phyloP scores from a whole-genome alignment of 2,888 invertebrate genomes.

The Gortyna flavago region DNA sequence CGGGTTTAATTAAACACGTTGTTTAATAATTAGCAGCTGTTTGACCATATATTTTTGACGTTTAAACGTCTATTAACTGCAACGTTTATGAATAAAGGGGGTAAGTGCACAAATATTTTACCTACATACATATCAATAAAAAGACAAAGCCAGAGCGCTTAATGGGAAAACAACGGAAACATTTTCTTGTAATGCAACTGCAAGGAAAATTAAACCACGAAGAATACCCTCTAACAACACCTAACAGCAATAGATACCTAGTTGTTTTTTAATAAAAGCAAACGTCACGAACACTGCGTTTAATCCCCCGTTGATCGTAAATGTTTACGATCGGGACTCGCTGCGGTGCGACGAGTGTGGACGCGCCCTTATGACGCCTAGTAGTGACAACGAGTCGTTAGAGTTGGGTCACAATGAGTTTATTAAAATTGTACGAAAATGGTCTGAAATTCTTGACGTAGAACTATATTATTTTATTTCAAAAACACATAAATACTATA shows the following conservation, averaged over 20 bases:
- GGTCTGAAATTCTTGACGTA: not conserved
- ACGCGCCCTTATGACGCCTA: constrained; percentile 87
- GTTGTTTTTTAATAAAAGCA: constrained; percentile 86
- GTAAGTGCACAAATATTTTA: not conserved
- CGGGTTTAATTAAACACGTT: too few relatives aligned
- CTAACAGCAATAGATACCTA: constrained; percentile 65
- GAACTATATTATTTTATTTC: not conserved
- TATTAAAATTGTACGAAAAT: not conserved
- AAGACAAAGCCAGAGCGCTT: not conserved
- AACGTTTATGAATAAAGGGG: not conserved
- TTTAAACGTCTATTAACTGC: too few relatives aligned
- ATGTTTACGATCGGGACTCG: constrained; percentile 87
- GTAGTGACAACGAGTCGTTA: constrained; percentile 78
- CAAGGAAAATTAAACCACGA: constrained; percentile 41
- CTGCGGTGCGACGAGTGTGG: constrained; percentile 76
- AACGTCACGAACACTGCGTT: constrained; percentile 78
- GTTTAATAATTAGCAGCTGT: too few relatives aligned
- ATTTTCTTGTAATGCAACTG: constrained; percentile 14
- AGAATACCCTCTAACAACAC: constrained; percentile 47
- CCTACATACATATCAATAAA: not conserved
- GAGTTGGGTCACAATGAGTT: constrained; percentile 67
- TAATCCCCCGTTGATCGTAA: constrained; percentile 87
- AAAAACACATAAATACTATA: not conserved
- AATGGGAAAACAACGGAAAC: not conserved
- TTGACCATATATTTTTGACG: too few relatives aligned